Percentiles rank a stretch among this genome's conserved stretches.
phyloP scores from a whole-genome alignment of 1,140 invertebrate genomes.

The Periplaneta americana region DNA sequence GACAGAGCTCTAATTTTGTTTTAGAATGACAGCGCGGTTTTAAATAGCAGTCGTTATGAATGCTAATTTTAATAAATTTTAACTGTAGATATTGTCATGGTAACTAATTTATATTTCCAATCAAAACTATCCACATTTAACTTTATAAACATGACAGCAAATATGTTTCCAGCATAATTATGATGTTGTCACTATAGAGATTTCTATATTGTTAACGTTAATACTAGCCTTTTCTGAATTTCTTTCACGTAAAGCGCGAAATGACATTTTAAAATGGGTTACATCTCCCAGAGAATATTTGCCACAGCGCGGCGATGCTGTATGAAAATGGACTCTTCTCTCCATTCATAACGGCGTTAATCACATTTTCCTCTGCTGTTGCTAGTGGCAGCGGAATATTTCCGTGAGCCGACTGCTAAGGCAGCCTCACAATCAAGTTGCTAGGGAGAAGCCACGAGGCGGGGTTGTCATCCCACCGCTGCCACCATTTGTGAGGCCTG shows the following conservation, averaged over 20 bases:
- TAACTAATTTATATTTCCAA: neutral
- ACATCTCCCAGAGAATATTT: neutral
- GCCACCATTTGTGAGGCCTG: too few species aligned
- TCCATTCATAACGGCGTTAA: neutral
- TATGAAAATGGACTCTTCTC: neutral
- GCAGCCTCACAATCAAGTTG: neutral
- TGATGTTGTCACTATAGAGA: neutral
- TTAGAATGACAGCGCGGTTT: too few species aligned
- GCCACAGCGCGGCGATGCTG: too few species aligned
- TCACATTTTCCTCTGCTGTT: neutral
- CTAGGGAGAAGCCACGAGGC: too few species aligned
- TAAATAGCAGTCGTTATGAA: too few species aligned
- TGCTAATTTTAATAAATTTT: too few species aligned
- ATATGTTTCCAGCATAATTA: neutral
- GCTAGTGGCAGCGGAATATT: neutral
- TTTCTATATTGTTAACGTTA: neutral
- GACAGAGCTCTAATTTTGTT: too few species aligned
- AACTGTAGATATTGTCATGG: neutral
- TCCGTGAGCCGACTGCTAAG: neutral
- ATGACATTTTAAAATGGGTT: neutral
- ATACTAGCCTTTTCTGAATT: neutral
- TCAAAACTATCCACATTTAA: neutral
- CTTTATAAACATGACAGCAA: neutral
- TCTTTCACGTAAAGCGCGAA: neutral
- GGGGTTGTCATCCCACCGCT: neutral